phyloP scores from a whole-genome alignment of 2,888 invertebrate genomes.

The Troides oblongomaculatus region DNA sequence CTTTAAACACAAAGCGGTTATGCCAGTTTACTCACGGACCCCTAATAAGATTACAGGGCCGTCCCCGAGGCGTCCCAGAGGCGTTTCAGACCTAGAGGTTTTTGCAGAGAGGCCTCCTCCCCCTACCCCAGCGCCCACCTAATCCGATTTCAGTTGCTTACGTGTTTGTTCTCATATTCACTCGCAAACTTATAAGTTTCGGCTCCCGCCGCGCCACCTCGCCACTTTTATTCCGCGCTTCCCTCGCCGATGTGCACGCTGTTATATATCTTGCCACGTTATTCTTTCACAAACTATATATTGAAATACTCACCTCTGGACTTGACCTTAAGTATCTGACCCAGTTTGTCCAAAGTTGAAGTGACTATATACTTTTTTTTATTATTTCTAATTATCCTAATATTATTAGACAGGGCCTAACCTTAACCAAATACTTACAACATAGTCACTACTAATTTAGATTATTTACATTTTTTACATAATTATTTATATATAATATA shows the following conservation, averaged over 20 bases:
- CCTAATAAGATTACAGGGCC: constrained; percentile 37
- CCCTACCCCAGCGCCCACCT: constrained; percentile 31
- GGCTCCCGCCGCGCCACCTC: constrained; percentile 24
- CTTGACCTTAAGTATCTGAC: too few relatives aligned
- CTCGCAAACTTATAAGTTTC: constrained; percentile 34
- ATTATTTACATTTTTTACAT: too few relatives aligned
- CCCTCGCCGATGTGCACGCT: neutral
- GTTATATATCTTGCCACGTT: too few relatives aligned
- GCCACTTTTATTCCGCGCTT: constrained; percentile 23
- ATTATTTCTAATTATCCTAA: too few relatives aligned
- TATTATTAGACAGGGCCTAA: too few relatives aligned
- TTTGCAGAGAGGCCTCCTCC: constrained; percentile 33
- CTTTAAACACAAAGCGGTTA: constrained; percentile 16
- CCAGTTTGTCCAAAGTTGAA: too few relatives aligned
- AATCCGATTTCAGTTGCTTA: constrained; percentile 43
- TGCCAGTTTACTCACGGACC: constrained; percentile 30
- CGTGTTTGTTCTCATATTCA: constrained; percentile 44
- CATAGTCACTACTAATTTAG: too few relatives aligned
- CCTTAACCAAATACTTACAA: too few relatives aligned
- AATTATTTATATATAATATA: too few relatives aligned
- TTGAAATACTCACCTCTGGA: too few relatives aligned
- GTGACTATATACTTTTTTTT: too few relatives aligned
- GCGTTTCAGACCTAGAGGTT: constrained; percentile 37
- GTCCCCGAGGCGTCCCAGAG: constrained; percentile 20
- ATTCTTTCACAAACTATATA: too few relatives aligned